Percentiles rank a stretch among this genome's conserved stretches.
These are phyloP conservation scores for Enteromius argenteus DNA, from an alignment of 2,797 vertebrate genomes.

Conservation along the genomic window DNA sequence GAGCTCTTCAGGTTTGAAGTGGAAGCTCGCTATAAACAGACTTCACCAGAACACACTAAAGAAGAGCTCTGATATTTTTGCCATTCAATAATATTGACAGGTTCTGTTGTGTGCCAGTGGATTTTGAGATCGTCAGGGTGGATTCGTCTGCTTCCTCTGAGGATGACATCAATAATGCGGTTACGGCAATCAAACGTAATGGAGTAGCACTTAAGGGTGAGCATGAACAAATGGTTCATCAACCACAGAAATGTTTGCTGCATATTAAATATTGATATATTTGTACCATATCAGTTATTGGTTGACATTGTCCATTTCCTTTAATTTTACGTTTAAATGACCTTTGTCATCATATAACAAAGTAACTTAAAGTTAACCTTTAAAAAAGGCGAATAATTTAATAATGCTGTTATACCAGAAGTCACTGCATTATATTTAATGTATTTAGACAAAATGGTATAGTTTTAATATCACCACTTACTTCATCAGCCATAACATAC, in stretches of 20 bases:
- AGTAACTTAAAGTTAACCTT: neutral
- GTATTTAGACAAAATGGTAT: neutral
- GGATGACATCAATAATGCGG: constrained; percentile 82
- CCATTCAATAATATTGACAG: constrained; percentile 65
- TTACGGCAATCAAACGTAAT: constrained; percentile 87
- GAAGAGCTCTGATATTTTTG: constrained; percentile 12
- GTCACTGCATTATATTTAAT: neutral
- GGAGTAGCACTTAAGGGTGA: constrained; percentile 88
- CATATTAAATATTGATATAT: neutral
- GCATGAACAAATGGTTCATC: neutral
- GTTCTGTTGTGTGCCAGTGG: constrained; percentile 87
- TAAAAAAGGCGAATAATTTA: neutral
- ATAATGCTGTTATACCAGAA: neutral
- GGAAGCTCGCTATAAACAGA: neutral
- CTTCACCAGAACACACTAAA: neutral
- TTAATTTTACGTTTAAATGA: neutral
- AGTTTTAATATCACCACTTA: neutral
- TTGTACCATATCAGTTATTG: neutral
- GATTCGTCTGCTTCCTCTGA: constrained; percentile 75
- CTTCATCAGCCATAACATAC: neutral
- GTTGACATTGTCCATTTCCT: neutral
- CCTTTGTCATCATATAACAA: neutral
- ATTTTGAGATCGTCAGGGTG: constrained; percentile 87
- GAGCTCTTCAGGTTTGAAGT: constrained; percentile 84
- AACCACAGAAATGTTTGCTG: neutral